Percentiles rank a stretch among this genome's conserved stretches.
These are phyloP conservation scores for Arion vulgaris DNA, from an alignment of 1,140 invertebrate species.

Conservation along the genomic window DNA sequence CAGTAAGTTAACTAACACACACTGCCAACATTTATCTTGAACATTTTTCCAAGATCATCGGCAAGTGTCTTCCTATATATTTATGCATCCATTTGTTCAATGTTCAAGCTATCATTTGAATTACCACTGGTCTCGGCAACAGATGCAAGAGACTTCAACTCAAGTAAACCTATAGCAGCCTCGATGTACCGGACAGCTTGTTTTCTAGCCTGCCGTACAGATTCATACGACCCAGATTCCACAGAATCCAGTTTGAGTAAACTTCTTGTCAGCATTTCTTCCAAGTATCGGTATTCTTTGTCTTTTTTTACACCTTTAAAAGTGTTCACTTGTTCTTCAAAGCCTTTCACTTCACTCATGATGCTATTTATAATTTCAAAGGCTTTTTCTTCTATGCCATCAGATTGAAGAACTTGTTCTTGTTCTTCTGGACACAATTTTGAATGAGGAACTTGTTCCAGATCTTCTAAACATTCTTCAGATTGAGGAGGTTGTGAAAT, in stretches of 20 bases:
- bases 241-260: constrained; percentile 92
- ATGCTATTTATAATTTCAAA: constrained; percentile 85
- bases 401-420: too few species aligned
- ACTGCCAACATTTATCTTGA: too few species aligned
- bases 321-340: constrained; percentile 84
- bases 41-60: too few species aligned
- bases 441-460: not conserved
- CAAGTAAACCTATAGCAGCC: constrained; percentile 85
- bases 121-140: not conserved
- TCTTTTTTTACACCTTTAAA: constrained; percentile 83
- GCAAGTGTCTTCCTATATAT: too few species aligned
- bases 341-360: constrained; percentile 84
- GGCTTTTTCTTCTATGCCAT: constrained; percentile 79
- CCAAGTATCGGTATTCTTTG: constrained; percentile 89
- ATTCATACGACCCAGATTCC: constrained; percentile 91
- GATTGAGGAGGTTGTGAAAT: not conserved
- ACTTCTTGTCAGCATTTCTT: constrained; percentile 96
- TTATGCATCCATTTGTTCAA: not conserved
- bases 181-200: constrained; percentile 91
- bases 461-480: too few species aligned
- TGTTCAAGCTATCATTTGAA: not conserved
- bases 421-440: constrained; percentile 77
- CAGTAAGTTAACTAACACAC: too few species aligned
- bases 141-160: constrained; percentile 76
- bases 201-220: constrained; percentile 87